Conservation (phyloP, 2,888 invertebrate genomes). For the Choreutis nemorana region DNA sequence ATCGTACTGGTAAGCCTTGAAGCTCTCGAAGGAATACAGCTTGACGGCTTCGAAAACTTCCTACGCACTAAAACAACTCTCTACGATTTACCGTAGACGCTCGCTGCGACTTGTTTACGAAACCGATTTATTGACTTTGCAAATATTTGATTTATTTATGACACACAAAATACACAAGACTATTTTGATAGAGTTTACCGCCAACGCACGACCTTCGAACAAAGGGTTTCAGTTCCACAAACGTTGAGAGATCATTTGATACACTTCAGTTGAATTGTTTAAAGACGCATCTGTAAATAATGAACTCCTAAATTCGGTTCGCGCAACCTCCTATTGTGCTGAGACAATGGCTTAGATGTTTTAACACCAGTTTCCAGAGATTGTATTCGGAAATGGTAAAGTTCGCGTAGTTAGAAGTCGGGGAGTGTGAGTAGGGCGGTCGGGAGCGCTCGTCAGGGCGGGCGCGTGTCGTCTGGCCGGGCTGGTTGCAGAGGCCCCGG, state of each 20-base stretch:
- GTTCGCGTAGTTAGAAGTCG: slow-evolving; percentile 6
- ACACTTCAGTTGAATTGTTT: too few species aligned
- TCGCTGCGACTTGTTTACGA: too few species aligned
- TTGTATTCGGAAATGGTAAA: slow-evolving; percentile 10
- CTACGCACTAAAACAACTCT: slow-evolving; percentile 16
- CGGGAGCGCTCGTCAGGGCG: slow-evolving; percentile 41
- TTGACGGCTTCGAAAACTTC: slow-evolving; percentile 39
- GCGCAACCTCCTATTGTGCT: too few species aligned
- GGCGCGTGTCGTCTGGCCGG: slow-evolving; percentile 59
- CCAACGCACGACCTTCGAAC: slow-evolving; percentile 3
- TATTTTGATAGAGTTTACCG: slow-evolving; percentile 4
- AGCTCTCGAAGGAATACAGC: slow-evolving; percentile 65
- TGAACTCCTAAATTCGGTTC: too few species aligned
- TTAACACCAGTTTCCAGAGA: slow-evolving; percentile 2
- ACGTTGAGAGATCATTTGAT: too few species aligned
- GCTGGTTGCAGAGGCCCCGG: slow-evolving; percentile 27
- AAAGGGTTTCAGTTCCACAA: slow-evolving; percentile 4
- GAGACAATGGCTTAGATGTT: too few species aligned
- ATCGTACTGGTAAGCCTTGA: slow-evolving; percentile 60
- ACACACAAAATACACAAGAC: slow-evolving; percentile 14
- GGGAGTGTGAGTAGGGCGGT: slow-evolving; percentile 18
- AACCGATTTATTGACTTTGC: too few species aligned
- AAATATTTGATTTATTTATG: too few species aligned
- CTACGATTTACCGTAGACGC: too few species aligned
- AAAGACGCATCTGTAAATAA: too few species aligned